A percentile compares a stretch with the other conserved stretches of the same genome.
phyloP scores from a whole-genome alignment of 2,113 vertebrate genomes.

The Donacobius atricapilla region DNA sequence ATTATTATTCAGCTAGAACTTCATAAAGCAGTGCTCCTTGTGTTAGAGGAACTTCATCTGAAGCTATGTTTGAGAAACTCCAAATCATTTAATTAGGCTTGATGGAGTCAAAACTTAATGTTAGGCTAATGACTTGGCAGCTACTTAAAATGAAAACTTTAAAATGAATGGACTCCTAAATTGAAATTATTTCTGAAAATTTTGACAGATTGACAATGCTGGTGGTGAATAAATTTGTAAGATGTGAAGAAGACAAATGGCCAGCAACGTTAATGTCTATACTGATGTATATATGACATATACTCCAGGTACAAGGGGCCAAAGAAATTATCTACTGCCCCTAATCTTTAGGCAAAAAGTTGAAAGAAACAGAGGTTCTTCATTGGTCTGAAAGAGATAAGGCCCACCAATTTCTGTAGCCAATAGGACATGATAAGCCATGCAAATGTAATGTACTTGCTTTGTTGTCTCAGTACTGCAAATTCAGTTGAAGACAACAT shows the following conservation, averaged over 20 bases:
- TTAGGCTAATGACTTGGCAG: not conserved
- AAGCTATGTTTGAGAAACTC: not conserved
- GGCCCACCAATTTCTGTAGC: not conserved
- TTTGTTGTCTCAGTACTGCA: not conserved
- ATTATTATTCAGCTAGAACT: not conserved
- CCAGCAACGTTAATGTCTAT: not conserved
- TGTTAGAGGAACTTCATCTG: not conserved
- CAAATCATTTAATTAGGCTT: not conserved
- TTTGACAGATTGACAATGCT: not conserved
- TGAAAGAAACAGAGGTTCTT: not conserved
- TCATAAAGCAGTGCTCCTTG: not conserved
- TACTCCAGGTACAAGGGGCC: rapidly evolving
- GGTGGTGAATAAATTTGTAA: not conserved
- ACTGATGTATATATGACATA: not conserved
- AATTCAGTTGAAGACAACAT: not conserved
- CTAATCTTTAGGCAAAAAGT: not conserved
- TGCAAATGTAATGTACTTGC: rapidly evolving
- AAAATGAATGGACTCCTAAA: not conserved
- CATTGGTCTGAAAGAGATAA: not conserved
- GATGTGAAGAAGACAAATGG: not conserved
- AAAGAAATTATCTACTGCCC: not conserved
- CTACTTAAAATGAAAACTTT: not conserved
- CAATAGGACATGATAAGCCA: not conserved
- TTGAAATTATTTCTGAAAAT: not conserved
- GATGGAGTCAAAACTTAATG: not conserved